Evolutionary conservation across 2,797 vertebrate species (phyloP).

Genomic region (Mycteria americana): DNA sequence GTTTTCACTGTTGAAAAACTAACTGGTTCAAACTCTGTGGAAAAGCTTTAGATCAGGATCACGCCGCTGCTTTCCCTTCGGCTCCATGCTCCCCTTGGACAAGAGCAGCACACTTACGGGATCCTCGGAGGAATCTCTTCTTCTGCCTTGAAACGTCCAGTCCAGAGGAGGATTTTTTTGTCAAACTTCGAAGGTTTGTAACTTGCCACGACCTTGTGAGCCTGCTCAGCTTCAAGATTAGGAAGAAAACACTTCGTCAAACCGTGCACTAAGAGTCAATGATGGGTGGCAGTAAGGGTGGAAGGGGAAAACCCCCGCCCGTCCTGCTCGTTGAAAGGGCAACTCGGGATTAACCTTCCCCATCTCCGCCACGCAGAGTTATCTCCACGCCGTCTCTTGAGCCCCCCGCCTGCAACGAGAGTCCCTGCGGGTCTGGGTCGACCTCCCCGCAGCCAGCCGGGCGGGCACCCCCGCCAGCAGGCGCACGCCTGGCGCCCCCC

Average conservation of each 20-base stretch:
- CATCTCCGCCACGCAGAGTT: accelerated
- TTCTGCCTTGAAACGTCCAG: conserved; percentile 75
- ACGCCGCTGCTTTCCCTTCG: neutral
- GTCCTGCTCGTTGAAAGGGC: accelerated
- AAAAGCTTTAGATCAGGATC: neutral
- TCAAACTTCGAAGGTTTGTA: conserved; percentile 74
- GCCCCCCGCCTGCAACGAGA: accelerated
- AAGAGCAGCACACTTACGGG: conserved; percentile 54
- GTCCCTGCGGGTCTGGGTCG: neutral
- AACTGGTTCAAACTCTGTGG: neutral
- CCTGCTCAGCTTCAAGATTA: conserved; percentile 26
- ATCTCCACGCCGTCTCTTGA: accelerated
- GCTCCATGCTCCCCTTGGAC: neutral
- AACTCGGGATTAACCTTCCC: no score
- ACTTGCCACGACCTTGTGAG: conserved; percentile 65
- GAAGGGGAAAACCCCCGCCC: neutral
- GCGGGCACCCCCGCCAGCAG: neutral
- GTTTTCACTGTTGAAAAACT: neutral
- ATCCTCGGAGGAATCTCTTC: conserved; percentile 75
- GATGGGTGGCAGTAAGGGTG: accelerated
- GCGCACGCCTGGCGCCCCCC: no score
- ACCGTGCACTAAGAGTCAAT: accelerated
- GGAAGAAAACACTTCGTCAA: neutral
- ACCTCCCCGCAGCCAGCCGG: accelerated
- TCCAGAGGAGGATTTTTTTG: conserved; percentile 78